A percentile compares a stretch with the other conserved stretches of the same genome.
These are phyloP conservation scores for Cervus canadensis DNA, from an alignment of 2,113 vertebrate species.

Conservation along the genomic window DNA sequence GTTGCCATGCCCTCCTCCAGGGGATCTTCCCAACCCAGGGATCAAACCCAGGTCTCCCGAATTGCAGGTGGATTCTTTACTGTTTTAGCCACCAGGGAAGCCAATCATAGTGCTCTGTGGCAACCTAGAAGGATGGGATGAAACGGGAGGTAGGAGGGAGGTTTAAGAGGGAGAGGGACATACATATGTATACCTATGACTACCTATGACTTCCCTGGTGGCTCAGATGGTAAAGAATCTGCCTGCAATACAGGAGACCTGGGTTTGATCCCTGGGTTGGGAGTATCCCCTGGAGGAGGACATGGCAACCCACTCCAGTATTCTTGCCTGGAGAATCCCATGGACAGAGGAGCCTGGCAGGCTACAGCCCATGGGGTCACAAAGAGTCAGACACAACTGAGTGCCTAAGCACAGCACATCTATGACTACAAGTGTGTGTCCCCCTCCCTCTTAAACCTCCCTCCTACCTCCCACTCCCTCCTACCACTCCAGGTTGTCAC, in stretches of 20 bases:
- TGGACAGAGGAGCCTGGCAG: background rate
- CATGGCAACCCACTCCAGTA: background rate
- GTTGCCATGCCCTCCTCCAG: background rate
- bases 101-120: background rate
- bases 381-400: background rate
- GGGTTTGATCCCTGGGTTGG: background rate
- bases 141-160: background rate
- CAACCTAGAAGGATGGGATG: background rate
- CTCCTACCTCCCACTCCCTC: background rate
- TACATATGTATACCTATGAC: background rate
- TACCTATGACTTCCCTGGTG: background rate
- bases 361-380: background rate
- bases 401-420: background rate
- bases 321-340: background rate
- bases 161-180: background rate
- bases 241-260: background rate
- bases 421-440: background rate
- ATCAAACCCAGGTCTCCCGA: background rate
- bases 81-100: background rate
- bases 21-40: background rate
- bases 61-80: background rate
- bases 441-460: background rate
- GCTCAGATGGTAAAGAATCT: background rate
- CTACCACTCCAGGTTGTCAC: background rate
- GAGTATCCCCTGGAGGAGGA: background rate